Evolutionary conservation across 2,113 vertebrate species (phyloP).

Genomic region (Entelurus aequoreus): DNA sequence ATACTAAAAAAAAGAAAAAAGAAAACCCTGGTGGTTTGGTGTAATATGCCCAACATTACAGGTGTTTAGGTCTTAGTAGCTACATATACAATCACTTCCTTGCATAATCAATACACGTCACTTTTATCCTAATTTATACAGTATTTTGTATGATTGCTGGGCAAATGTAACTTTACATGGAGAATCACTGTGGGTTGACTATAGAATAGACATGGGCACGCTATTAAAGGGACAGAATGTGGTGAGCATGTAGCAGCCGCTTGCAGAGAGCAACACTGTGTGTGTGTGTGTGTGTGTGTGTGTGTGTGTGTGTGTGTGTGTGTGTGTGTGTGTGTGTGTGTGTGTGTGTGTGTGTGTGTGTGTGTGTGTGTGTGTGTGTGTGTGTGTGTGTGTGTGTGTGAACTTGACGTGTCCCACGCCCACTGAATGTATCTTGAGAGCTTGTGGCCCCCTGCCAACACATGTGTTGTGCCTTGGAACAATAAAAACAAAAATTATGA

Average conservation of each 20-base stretch:
- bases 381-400: constrained; percentile 32
- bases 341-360: constrained; percentile 37
- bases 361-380: constrained; percentile 24
- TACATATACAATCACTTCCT: constrained; percentile 5
- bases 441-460: constrained; percentile 60
- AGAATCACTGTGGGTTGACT: constrained; percentile 14
- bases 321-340: constrained; percentile 31
- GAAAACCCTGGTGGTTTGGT: neutral
- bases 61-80: neutral
- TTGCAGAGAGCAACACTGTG: constrained; percentile 37
- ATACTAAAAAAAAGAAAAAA: neutral
- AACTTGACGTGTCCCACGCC: constrained; percentile 32
- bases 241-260: constrained; percentile 53
- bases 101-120: constrained; percentile 14
- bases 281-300: constrained; percentile 31
- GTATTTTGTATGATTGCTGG: constrained; percentile 18
- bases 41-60: neutral
- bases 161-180: constrained; percentile 20
- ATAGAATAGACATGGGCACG: neutral
- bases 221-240: constrained; percentile 1
- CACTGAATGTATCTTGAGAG: constrained; percentile 68
- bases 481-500: constrained; percentile 53
- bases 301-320: constrained; percentile 27
- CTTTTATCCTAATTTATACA: neutral
- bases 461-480: constrained; percentile 75